A percentile compares a stretch with the other conserved stretches of the same genome.
Conservation (phyloP, 2,113 vertebrate genomes). For the Meleagris gallopavo region DNA sequence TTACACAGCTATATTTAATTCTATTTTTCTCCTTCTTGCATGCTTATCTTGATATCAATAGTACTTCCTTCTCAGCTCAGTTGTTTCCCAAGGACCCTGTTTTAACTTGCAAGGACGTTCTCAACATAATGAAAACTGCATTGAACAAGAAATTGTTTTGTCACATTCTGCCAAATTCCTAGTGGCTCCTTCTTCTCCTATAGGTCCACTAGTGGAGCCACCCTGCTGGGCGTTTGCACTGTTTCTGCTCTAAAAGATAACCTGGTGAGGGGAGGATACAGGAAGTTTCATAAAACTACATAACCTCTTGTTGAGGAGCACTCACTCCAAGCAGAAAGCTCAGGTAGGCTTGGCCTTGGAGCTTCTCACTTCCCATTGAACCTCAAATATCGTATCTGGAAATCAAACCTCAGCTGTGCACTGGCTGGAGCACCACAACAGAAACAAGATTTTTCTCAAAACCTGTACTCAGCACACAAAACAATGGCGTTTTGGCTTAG, state of each 20-base stretch:
- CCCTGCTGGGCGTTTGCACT: not conserved
- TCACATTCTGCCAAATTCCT: not conserved
- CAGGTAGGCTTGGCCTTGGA: conserved; percentile 19
- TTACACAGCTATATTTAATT: not conserved
- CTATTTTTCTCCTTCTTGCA: not conserved
- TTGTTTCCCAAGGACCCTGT: not conserved
- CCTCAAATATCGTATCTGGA: not conserved
- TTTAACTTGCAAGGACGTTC: not conserved
- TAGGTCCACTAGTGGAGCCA: not conserved
- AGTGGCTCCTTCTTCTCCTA: not conserved
- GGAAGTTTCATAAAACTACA: not conserved
- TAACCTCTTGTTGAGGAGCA: not conserved
- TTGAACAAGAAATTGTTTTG: conserved; percentile 9
- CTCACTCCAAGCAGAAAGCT: not conserved
- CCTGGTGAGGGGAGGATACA: not conserved
- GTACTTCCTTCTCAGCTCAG: not conserved
- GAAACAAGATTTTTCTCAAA: not conserved
- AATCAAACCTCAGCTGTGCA: not conserved
- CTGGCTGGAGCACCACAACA: not conserved
- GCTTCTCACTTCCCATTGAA: conserved; percentile 27
- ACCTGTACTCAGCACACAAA: not conserved
- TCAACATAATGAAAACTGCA: not conserved
- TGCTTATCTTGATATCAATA: not conserved
- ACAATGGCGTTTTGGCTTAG: not conserved
- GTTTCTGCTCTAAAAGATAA: not conserved